Conservation (phyloP, 2,113 vertebrate genomes). For the Cariama cristata region DNA sequence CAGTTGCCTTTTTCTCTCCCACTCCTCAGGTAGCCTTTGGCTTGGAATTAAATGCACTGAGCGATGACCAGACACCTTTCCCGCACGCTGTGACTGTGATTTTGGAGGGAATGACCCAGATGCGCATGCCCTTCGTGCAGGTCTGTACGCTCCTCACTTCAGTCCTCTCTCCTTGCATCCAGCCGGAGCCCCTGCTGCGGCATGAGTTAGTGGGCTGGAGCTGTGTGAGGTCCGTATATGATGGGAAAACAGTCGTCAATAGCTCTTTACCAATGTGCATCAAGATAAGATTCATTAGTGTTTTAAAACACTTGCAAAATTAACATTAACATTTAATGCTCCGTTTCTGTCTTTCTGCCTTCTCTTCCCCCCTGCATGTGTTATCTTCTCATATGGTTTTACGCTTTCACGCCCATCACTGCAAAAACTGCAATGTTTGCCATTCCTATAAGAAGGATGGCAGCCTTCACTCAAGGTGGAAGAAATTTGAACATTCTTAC, state of each 20-base stretch:
- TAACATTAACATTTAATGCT: not conserved
- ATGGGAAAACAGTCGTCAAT: not conserved
- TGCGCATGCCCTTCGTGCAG: constrained; percentile 67
- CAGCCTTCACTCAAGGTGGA: not conserved
- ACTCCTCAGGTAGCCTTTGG: constrained; percentile 85
- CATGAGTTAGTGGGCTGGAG: not conserved
- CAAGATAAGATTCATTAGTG: not conserved
- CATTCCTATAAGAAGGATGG: not conserved
- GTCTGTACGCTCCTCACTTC: constrained; percentile 54
- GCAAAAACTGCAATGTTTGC: not conserved
- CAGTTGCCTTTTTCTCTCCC: not conserved
- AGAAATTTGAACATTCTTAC: not conserved
- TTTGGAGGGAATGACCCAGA: constrained; percentile 78
- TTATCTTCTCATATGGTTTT: not conserved
- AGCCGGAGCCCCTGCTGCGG: not conserved
- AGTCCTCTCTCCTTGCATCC: not conserved
- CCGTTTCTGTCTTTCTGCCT: not conserved
- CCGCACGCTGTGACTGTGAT: constrained; percentile 79
- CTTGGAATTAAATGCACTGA: constrained; percentile 83
- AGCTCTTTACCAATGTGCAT: not conserved
- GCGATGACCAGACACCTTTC: constrained; percentile 70
- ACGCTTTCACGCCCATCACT: not conserved
- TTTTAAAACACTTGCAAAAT: not conserved
- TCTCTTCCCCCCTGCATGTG: not conserved
- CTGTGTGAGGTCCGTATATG: not conserved